Percentiles rank a stretch among this genome's conserved stretches.
Conservation (phyloP, 1,140 invertebrate species). For the Daktulosphaira vitifoliae region DNA sequence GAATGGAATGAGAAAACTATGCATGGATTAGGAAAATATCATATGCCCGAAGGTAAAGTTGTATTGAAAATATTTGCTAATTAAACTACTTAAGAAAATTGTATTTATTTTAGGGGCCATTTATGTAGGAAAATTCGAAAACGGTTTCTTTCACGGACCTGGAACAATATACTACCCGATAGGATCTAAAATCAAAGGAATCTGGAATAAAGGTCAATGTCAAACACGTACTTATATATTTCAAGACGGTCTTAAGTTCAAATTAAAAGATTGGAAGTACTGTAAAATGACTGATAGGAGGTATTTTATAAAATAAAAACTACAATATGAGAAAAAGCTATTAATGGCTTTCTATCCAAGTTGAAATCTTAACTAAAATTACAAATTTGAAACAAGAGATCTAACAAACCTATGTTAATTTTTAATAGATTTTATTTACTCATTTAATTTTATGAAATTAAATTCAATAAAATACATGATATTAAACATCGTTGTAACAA, state of each 20-base stretch:
- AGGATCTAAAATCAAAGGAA: conserved; percentile 24
- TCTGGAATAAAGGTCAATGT: conserved; percentile 28
- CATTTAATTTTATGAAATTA: too few species aligned
- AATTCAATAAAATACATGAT: too few species aligned
- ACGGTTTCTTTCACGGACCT: conserved; percentile 26
- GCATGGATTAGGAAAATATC: conserved; percentile 1
- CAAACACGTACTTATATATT: conserved; percentile 24
- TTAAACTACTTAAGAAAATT: too few species aligned
- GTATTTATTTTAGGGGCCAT: conserved; percentile 5
- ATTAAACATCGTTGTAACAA: too few species aligned
- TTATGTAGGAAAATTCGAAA: conserved; percentile 17
- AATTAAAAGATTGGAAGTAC: conserved; percentile 30
- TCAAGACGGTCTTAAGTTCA: conserved; percentile 26
- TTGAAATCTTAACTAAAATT: too few species aligned
- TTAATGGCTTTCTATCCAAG: too few species aligned
- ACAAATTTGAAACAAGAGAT: too few species aligned
- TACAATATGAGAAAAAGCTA: too few species aligned
- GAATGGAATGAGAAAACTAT: conserved; percentile 17
- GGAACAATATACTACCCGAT: conserved; percentile 15
- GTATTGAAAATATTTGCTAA: neutral
- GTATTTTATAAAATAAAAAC: neutral
- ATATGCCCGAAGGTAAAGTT: neutral
- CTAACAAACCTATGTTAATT: too few species aligned
- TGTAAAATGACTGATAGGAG: conserved; percentile 30
- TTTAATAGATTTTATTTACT: too few species aligned